Base-by-base conservation (phyloP, 2,113 vertebrate genomes). In the Zosterops hypoxanthus region DNA sequence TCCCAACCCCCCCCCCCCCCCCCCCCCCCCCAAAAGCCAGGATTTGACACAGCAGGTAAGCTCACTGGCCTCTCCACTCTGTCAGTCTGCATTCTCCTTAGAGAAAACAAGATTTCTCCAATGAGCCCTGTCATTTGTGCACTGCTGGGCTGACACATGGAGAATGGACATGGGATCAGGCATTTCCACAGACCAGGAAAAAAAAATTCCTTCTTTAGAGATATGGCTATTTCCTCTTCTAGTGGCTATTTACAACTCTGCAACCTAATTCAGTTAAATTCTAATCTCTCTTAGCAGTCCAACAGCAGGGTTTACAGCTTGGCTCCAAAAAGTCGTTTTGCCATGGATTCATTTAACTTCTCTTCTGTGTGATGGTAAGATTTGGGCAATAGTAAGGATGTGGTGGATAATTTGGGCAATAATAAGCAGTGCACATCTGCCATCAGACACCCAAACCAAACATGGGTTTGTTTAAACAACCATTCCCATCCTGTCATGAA, bases 361-460 rank as follows among this genome's bases (percentile, higher is more conserved):
- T 17, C 3, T 15, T 36, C 18, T 26, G 9, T 39, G 1, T 12
- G 46, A 34, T 5, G 3, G 1, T 4, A 12, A n/a, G 20, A 20
- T 33, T 7, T 17, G 66, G 31, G 46, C 55, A 17, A 5, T 1
- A 46, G 12, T 16, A 16, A 52, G 31, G 26, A 36, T 72, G 26
- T 53, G 47, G 21, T 63, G 13, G 39, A 55, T 46, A 33, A 17
- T 36, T 31, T 28, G 73, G 28, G 31, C 28, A 14, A 6, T 1
- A 49, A 24, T 21, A 19, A 50, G 33, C 61, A 61, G 34, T 0
- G 0, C n/a, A 9, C 9, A 76, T 65, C 44, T 53, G 34, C 55
- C 24, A 34, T 6, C 34, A 50, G 26, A 39, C 22, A 13, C 22
- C 25, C 23, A 13, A 83, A 42, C 28, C 41, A 28, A 25, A n/a